phyloP scores from a whole-genome alignment of 1,140 invertebrate genomes.

The Medauroidea extradentata region DNA sequence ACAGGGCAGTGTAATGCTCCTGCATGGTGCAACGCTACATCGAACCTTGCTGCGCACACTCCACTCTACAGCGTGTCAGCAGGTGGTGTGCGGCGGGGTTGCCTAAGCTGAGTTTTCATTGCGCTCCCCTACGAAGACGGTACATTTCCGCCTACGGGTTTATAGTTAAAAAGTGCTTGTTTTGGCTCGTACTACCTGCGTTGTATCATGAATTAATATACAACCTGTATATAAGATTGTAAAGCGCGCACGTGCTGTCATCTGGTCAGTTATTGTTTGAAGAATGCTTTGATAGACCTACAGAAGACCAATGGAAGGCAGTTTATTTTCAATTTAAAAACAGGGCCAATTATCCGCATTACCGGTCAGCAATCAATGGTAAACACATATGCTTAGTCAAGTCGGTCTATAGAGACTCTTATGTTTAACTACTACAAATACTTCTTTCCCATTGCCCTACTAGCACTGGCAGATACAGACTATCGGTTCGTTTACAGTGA shows the following conservation, averaged over 20 bases:
- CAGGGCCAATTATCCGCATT: slow-evolving; percentile 11
- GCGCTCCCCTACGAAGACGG: no score
- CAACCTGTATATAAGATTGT: no score
- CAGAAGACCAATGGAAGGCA: slow-evolving; percentile 12
- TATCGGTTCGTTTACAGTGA: slow-evolving; percentile 27
- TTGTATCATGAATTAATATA: no score
- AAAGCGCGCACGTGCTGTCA: slow-evolving; percentile 17
- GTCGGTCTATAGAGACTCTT: slow-evolving; percentile 29
- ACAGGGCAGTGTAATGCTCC: no score
- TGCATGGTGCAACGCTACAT: no score
- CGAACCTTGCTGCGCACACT: no score
- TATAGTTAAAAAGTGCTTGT: no score
- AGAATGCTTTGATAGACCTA: slow-evolving; percentile 17
- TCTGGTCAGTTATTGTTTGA: slow-evolving; percentile 21
- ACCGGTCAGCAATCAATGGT: slow-evolving; percentile 29
- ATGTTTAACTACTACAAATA: slow-evolving; percentile 27
- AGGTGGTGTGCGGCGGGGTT: no score
- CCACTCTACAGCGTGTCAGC: no score
- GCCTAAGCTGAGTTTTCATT: no score
- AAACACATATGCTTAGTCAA: slow-evolving; percentile 31
- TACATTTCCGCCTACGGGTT: no score
- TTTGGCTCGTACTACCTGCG: no score
- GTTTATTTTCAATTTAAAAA: background rate
- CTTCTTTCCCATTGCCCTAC: slow-evolving; percentile 22
- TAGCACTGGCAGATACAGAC: slow-evolving; percentile 24